Percentiles rank a stretch among this genome's conserved stretches.
These are phyloP conservation scores for Myripristis jacobus DNA, from an alignment of 2,797 vertebrate genomes.

Conservation along the genomic window DNA sequence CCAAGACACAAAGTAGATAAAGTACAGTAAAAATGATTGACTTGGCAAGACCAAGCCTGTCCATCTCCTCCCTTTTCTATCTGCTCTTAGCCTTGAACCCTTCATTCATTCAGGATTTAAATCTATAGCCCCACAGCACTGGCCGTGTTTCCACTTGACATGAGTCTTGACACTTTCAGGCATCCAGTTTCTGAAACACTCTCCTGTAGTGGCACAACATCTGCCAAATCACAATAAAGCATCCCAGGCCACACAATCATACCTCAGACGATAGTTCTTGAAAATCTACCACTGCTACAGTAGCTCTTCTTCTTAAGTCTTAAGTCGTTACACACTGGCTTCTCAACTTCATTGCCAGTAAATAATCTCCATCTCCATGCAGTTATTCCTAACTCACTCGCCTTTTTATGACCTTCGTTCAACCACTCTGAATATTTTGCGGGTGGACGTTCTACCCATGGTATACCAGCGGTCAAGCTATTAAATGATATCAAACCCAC, in stretches of 20 bases:
- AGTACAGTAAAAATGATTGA: no score
- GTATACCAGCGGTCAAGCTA: constrained; percentile 29
- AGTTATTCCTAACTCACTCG: constrained; percentile 20
- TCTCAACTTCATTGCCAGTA: constrained; percentile 26
- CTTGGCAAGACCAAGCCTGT: no score
- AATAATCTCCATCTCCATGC: constrained; percentile 16
- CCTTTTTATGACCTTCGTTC: constrained; percentile 38
- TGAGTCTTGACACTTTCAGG: background rate
- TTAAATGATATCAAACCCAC: constrained; percentile 40
- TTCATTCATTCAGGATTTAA: no score
- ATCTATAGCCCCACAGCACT: background rate
- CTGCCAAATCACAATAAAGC: no score
- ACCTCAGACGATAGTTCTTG: constrained; percentile 6
- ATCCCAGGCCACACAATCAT: constrained; percentile 19
- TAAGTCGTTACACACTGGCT: background rate
- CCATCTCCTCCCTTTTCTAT: no score
- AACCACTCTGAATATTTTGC: constrained; percentile 15
- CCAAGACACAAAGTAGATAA: no score
- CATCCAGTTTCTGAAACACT: background rate
- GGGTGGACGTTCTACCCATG: constrained; percentile 16
- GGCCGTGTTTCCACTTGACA: no score
- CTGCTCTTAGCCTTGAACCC: no score
- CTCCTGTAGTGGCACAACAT: no score
- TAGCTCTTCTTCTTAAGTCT: no score
- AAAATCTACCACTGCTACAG: constrained; percentile 4